Conservation (phyloP, 1,140 invertebrate species). For the Drosophila azteca region DNA sequence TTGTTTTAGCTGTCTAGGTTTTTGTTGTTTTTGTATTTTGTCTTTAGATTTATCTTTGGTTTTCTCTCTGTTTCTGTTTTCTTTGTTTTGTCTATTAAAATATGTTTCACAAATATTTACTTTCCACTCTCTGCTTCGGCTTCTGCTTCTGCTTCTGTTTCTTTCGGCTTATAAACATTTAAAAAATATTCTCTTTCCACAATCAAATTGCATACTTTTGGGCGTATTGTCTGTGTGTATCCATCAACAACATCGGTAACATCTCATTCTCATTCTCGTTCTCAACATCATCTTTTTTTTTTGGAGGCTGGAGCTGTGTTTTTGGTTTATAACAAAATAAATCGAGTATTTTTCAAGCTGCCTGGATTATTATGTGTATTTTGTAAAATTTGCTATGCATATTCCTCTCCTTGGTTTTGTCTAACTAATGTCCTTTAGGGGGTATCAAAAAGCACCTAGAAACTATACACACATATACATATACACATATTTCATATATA, state of each 20-base stretch:
- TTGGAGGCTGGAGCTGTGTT: conserved; percentile 42
- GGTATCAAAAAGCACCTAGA: conserved; percentile 71
- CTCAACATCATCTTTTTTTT: conserved; percentile 8
- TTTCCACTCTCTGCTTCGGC: conserved; percentile 49
- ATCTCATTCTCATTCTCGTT: too few species aligned
- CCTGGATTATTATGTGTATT: conserved; percentile 7
- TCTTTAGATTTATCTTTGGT: conserved; percentile 17
- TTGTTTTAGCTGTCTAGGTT: conserved; percentile 47
- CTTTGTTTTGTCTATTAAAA: conserved; percentile 63
- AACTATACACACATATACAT: conserved; percentile 36
- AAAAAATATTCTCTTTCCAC: conserved; percentile 75
- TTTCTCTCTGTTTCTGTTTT: conserved; percentile 21
- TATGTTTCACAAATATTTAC: conserved; percentile 72
- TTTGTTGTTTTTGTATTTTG: conserved; percentile 13
- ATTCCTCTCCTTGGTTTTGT: conserved; percentile 42
- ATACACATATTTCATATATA: conserved; percentile 23
- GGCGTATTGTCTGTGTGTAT: conserved; percentile 78
- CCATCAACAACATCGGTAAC: conserved; percentile 18
- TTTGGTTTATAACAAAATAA: conserved; percentile 59
- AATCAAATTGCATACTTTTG: conserved; percentile 75
- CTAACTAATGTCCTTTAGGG: conserved; percentile 66
- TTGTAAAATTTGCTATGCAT: conserved; percentile 55
- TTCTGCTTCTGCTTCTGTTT: too few species aligned
- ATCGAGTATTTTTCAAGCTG: conserved; percentile 31
- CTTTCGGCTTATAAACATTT: conserved; percentile 72